A percentile compares a stretch with the other conserved stretches of the same genome.
Evolutionary conservation across 30 jellyfish, hydroid and myxozoan genomes (phyloP).

Genomic region (Hydractinia symbiolongicarpus): DNA sequence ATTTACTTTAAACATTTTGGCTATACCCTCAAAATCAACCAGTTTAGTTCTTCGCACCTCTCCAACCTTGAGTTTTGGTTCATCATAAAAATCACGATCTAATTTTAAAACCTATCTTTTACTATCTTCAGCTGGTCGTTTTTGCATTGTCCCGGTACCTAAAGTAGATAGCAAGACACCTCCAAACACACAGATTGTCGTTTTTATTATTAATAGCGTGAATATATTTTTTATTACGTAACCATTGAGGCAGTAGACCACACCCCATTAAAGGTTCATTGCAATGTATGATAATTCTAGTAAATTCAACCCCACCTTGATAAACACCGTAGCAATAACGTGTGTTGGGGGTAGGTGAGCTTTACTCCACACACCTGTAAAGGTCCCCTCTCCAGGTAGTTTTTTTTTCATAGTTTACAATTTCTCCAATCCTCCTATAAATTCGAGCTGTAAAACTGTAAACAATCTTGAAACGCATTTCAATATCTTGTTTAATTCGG

Average conservation of each 20-base stretch:
- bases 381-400: slow-evolving; percentile 27
- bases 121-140: slow-evolving; percentile 26
- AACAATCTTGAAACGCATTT: slow-evolving; percentile 3
- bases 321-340: slow-evolving; percentile 2
- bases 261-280: slow-evolving; percentile 39
- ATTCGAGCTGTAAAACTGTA: slow-evolving; percentile 4
- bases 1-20: slow-evolving; percentile 16
- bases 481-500: slow-evolving; percentile 2
- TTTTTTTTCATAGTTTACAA: slow-evolving; percentile 8
- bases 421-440: background rate
- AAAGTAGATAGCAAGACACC: slow-evolving; percentile 42
- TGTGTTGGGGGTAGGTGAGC: slow-evolving; percentile 22
- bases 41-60: slow-evolving; percentile 36
- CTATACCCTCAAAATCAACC: slow-evolving; percentile 38
- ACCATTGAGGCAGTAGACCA: slow-evolving; percentile 40
- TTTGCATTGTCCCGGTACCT: slow-evolving; percentile 10
- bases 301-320: slow-evolving; percentile 26
- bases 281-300: slow-evolving; percentile 6
- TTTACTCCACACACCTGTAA: slow-evolving; percentile 15
- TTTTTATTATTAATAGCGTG: slow-evolving; percentile 29
- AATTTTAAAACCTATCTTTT: slow-evolving; percentile 19
- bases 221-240: slow-evolving; percentile 21
- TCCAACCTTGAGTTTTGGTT: slow-evolving; percentile 12
- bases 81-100: slow-evolving; percentile 36
- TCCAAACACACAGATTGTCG: slow-evolving; percentile 45